Evolutionary conservation across 2,888 invertebrate species (phyloP).

Genomic region (Halictus quadricinctus): DNA sequence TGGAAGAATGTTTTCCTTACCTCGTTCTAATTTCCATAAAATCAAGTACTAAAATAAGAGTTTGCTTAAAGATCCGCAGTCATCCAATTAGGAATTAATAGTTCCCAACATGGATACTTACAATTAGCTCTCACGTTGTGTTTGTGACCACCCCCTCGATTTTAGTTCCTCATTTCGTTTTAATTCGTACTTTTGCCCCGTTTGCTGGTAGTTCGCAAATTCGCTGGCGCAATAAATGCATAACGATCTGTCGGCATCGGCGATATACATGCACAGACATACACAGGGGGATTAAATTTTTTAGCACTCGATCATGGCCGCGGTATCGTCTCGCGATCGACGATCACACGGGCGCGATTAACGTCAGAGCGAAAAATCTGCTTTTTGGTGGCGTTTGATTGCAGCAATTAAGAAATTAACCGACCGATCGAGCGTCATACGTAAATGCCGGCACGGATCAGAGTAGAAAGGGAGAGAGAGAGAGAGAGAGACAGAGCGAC

Average conservation of each 20-base stretch:
- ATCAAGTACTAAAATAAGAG: too few species aligned
- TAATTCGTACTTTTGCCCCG: too few species aligned
- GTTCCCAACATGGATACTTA: too few species aligned
- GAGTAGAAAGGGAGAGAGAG: background rate
- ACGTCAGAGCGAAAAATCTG: constrained; percentile 4
- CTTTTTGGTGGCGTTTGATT: constrained; percentile 43
- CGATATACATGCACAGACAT: background rate
- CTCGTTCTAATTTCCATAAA: too few species aligned
- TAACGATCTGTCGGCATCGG: background rate
- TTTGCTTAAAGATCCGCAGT: too few species aligned
- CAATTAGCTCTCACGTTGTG: too few species aligned
- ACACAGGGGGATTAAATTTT: background rate
- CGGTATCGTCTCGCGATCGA: constrained; percentile 22
- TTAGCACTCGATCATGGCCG: background rate
- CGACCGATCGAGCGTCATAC: constrained; percentile 47
- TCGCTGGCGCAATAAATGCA: background rate
- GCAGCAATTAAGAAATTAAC: constrained; percentile 62
- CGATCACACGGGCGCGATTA: background rate
- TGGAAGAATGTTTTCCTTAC: too few species aligned
- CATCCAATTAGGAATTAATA: too few species aligned
- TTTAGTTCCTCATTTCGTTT: too few species aligned
- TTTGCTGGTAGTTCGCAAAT: too few species aligned
- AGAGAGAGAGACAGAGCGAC: background rate
- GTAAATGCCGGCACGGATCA: background rate
- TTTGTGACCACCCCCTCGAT: too few species aligned